Evolutionary conservation across 2,888 invertebrate genomes (phyloP).

Genomic region (Nomada fucata): DNA sequence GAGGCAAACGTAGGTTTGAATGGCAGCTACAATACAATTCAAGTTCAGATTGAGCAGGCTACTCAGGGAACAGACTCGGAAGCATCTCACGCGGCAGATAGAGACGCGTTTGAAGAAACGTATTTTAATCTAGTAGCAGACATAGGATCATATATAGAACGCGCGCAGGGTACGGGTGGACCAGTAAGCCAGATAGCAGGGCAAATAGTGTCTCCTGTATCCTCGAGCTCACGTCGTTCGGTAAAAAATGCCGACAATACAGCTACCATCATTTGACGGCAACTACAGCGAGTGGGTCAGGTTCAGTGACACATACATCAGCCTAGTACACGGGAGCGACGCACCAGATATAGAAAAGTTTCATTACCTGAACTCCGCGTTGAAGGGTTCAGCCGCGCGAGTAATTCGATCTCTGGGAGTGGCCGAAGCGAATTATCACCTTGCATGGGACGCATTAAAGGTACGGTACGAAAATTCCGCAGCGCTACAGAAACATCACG

Average conservation of each 20-base stretch:
- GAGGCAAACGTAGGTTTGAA: too few relatives aligned
- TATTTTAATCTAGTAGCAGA: not conserved
- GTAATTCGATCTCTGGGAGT: slow-evolving; percentile 3
- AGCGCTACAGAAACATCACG: not conserved
- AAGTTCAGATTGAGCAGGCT: too few relatives aligned
- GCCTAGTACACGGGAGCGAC: not conserved
- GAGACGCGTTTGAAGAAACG: too few relatives aligned
- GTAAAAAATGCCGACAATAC: not conserved
- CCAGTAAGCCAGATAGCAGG: not conserved
- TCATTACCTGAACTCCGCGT: not conserved
- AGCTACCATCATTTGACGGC: not conserved
- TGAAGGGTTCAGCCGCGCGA: slow-evolving; percentile 8
- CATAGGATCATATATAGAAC: not conserved
- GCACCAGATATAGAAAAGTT: not conserved
- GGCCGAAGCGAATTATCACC: not conserved
- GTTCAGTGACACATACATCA: too few relatives aligned
- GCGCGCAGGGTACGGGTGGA: not conserved
- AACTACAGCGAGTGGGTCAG: too few relatives aligned
- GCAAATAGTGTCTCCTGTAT: not conserved
- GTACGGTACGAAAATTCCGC: not conserved
- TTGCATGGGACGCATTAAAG: not conserved
- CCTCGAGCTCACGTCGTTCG: not conserved
- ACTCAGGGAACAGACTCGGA: not conserved
- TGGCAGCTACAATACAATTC: too few relatives aligned
- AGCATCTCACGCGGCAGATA: not conserved